Evolutionary conservation across 1,140 invertebrate genomes (phyloP), one percentile per base, ranked within the genome.

Genomic region (Druon quercuslanigerum): DNA sequence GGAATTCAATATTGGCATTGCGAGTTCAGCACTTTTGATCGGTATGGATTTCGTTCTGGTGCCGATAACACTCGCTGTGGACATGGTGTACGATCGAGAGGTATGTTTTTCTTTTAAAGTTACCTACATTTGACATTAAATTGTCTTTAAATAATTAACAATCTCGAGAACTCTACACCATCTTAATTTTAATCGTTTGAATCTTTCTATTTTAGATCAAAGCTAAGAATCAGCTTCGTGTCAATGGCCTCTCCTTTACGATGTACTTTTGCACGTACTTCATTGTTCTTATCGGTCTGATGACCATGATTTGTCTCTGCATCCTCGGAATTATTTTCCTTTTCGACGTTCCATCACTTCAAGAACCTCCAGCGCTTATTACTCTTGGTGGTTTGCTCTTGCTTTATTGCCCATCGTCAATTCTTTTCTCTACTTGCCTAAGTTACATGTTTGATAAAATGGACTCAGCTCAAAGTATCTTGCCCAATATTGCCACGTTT

Each of bases 41-140:
- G 96, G 96, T 13, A 94, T 96, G 93, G 94, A 95, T 71, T 96
- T 96, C 84, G 94, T 95, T 3, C 87, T 96, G 56, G 93, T 96
- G 51, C 94, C 96, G 0, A 94, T 96, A 71, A 95, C 94, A 51
- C 91, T 97, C 80, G 95, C 94, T 13, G 93, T 96, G n/a, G 95
- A 96, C 75, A 94, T 97, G 90, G 96, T 97, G 1, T 94, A 95
- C 84, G 96, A 97, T 90, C 92, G 96, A 88, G 95, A 97, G 93
- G 96, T 97, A 91, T 88, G 82, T 82, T 56, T 50, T 13, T 17
- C 50, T 7, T 14, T 46, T 33, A 17, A 71, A 72, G 19, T 17
- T 51, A 70, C 66, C 73, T 74, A 66, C 71, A 8, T 78, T 74
- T 33, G 51, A 16, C 74, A 20, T 40, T 16, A 50, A 56, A 66